A percentile compares a stretch with the other conserved stretches of the same genome.
Evolutionary conservation across 2,113 vertebrate genomes (phyloP).

Genomic region (Verasper variegatus): DNA sequence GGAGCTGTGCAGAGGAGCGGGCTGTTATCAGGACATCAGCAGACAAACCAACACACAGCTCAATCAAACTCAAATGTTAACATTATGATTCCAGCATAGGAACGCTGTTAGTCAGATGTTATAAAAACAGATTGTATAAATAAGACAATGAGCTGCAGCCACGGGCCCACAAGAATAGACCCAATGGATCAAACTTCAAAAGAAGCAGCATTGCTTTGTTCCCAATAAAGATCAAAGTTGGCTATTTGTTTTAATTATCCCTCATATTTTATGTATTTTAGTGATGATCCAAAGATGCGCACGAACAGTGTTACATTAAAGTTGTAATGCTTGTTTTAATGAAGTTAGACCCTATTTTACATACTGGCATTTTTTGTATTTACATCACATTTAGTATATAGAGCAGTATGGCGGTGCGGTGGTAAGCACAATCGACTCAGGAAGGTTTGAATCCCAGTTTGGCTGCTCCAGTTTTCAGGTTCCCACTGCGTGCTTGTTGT

Average conservation of each 20-base stretch:
- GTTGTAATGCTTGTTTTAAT: background rate
- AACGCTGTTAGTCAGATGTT: conserved; percentile 17
- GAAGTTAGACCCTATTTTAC: background rate
- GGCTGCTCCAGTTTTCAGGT: too few relatives aligned
- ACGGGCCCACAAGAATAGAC: conserved; percentile 29
- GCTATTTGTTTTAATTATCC: conserved; percentile 28
- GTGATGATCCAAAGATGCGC: background rate
- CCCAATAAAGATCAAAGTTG: conserved; percentile 50
- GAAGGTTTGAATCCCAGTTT: too few relatives aligned
- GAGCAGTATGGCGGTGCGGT: background rate
- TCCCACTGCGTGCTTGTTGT: too few relatives aligned
- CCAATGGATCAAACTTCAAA: conserved; percentile 39
- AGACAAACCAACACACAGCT: conserved; percentile 31
- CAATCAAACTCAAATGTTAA: conserved; percentile 1
- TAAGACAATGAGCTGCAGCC: conserved; percentile 22
- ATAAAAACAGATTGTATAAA: conserved; percentile 46
- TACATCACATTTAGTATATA: background rate
- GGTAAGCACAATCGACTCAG: too few relatives aligned
- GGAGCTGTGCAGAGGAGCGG: background rate
- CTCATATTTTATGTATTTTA: conserved; percentile 24
- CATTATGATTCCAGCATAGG: background rate
- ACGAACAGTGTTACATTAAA: background rate
- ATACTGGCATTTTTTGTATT: background rate
- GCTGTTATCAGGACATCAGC: conserved; percentile 4
- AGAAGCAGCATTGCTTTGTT: conserved; percentile 8